These are phyloP conservation scores for Ptilonorhynchus violaceus DNA, from an alignment of 2,113 vertebrate species.

Conservation along the genomic window DNA sequence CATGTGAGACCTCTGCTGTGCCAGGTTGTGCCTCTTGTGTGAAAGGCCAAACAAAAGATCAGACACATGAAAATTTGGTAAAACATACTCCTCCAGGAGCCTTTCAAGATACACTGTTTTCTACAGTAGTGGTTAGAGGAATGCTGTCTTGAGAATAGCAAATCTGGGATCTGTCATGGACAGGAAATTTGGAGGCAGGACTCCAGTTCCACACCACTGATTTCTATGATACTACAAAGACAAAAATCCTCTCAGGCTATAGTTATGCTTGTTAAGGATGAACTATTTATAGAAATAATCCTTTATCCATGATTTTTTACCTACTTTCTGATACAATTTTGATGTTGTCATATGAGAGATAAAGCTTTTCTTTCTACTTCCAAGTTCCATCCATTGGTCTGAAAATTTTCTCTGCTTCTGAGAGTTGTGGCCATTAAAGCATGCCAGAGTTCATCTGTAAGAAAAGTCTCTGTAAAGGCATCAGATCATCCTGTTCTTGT, in stretches of 20 bases:
- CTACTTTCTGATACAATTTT: neutral
- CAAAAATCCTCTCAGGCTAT: neutral
- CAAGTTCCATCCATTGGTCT: neutral
- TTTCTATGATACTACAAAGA: neutral
- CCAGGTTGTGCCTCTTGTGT: neutral
- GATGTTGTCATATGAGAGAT: neutral
- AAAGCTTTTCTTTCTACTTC: neutral
- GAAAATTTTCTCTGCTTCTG: neutral
- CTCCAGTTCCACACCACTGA: neutral
- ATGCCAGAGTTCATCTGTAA: neutral
- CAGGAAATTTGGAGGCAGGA: neutral
- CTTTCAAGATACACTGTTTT: neutral
- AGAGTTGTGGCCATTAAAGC: neutral
- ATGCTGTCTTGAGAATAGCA: neutral
- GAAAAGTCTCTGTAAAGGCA: neutral
- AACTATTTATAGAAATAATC: neutral
- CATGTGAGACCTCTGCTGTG: neutral
- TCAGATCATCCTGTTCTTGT: neutral
- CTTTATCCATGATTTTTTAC: neutral
- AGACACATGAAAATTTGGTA: neutral
- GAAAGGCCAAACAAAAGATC: neutral
- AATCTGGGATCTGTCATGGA: neutral
- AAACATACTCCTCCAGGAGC: neutral
- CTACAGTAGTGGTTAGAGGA: neutral
- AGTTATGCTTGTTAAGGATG: neutral